Conservation (phyloP, 2,888 invertebrate species). For the Oscheius sp. region DNA sequence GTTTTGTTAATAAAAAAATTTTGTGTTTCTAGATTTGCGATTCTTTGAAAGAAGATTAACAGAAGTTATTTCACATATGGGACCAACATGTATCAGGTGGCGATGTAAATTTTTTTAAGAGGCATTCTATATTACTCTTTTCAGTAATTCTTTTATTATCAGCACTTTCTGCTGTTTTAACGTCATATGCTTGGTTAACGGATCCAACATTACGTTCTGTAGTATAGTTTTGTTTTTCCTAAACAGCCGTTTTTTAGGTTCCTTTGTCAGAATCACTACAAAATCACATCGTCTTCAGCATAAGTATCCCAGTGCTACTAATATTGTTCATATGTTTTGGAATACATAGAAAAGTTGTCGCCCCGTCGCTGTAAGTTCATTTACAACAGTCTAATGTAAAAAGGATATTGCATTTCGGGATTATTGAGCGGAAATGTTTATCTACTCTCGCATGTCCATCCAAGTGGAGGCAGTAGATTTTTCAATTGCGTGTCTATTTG, state of each 20-base stretch:
- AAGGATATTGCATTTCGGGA: no score
- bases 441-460: no score
- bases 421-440: no score
- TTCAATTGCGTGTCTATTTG: constrained; percentile 11
- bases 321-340: constrained; percentile 82
- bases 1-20: background rate
- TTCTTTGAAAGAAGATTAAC: constrained; percentile 95
- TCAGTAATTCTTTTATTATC: constrained; percentile 86
- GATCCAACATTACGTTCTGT: constrained; percentile 89
- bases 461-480: background rate
- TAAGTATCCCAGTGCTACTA: constrained; percentile 82
- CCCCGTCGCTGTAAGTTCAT: constrained; percentile 81
- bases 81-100: constrained; percentile 93
- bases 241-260: constrained; percentile 28
- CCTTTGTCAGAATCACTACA: constrained; percentile 84
- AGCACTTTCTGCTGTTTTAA: constrained; percentile 88
- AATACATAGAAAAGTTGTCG: constrained; percentile 93
- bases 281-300: constrained; percentile 92
- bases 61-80: constrained; percentile 93
- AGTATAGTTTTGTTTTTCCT: constrained; percentile 9
- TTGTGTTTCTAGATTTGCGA: constrained; percentile 80
- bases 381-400: no score
- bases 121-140: constrained; percentile 20
- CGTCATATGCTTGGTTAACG: constrained; percentile 94
- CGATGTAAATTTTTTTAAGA: constrained; percentile 41